These are phyloP conservation scores for Nysson spinosus DNA, from an alignment of 2,888 invertebrate genomes.

Conservation along the genomic window DNA sequence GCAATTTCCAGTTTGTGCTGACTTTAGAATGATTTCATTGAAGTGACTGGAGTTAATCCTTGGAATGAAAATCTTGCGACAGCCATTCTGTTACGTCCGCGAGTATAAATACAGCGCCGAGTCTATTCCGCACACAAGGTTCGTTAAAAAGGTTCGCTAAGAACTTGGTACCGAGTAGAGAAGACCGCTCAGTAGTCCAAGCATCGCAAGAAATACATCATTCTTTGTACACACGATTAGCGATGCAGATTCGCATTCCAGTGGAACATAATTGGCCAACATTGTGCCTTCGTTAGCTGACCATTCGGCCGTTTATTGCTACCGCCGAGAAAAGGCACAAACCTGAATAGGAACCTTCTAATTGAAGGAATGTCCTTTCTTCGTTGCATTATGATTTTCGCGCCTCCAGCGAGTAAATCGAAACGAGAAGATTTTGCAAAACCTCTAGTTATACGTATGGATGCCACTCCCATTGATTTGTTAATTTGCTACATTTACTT, in stretches of 20 bases:
- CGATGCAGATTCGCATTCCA: slow-evolving; percentile 63
- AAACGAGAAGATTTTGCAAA: slow-evolving; percentile 14
- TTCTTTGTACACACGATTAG: slow-evolving; percentile 60
- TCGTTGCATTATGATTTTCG: slow-evolving; percentile 40
- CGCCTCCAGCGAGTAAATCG: slow-evolving; percentile 19
- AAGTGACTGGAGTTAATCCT: too few relatives aligned
- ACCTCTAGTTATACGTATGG: too few relatives aligned
- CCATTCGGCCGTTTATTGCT: slow-evolving; percentile 56
- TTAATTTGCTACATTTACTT: too few relatives aligned
- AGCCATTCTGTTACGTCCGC: neutral
- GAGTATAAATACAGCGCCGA: neutral
- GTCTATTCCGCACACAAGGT: slow-evolving; percentile 23
- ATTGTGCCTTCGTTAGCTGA: slow-evolving; percentile 65
- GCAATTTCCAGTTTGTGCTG: too few relatives aligned
- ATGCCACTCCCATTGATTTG: too few relatives aligned
- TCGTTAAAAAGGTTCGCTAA: slow-evolving; percentile 50
- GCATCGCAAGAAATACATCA: slow-evolving; percentile 46
- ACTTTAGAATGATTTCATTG: too few relatives aligned
- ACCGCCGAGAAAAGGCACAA: slow-evolving; percentile 27
- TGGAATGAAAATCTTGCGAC: neutral
- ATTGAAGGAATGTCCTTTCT: slow-evolving; percentile 36
- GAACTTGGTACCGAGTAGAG: slow-evolving; percentile 18
- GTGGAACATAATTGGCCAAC: slow-evolving; percentile 63
- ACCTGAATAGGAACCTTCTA: slow-evolving; percentile 35
- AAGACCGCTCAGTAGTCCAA: slow-evolving; percentile 17